Percentiles rank a stretch among this genome's conserved stretches.
Conservation (phyloP, 2,113 vertebrate species). For the Microtus ochrogaster region DNA sequence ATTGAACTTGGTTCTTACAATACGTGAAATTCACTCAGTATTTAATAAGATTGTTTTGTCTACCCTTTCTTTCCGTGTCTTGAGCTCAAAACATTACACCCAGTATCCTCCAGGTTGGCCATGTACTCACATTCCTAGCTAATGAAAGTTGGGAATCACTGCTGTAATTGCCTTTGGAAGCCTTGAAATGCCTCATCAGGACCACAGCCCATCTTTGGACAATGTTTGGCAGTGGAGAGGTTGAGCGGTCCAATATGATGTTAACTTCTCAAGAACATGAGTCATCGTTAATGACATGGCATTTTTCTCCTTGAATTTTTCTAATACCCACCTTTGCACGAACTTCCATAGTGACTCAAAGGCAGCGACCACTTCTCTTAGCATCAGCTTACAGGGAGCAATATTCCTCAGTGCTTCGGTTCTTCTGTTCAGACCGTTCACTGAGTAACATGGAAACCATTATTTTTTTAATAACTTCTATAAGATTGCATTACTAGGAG, state of each 20-base stretch:
- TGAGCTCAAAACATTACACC: not conserved
- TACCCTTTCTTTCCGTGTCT: constrained; percentile 1
- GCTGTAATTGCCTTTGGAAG: constrained; percentile 9
- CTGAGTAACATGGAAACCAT: not conserved
- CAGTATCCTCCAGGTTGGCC: not conserved
- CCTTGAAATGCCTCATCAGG: not conserved
- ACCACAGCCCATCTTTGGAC: not conserved
- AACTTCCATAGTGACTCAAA: constrained; percentile 31
- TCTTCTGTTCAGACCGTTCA: not conserved
- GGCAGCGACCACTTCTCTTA: not conserved
- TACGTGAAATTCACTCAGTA: not conserved
- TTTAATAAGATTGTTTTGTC: constrained; percentile 30
- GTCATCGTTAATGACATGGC: not conserved
- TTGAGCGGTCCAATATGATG: not conserved
- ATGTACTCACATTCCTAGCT: not conserved
- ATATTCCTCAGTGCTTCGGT: not conserved
- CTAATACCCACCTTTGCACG: not conserved
- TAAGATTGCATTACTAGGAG: not conserved
- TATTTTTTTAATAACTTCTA: constrained; percentile 2
- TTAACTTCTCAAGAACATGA: not conserved
- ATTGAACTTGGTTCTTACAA: not conserved
- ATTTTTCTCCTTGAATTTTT: constrained; percentile 43
- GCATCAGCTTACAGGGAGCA: not conserved
- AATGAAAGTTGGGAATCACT: constrained; percentile 14
- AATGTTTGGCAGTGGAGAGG: not conserved